These are phyloP conservation scores for Ditylenchus dipsaci DNA, from an alignment of 1,140 invertebrate species.

Conservation along the genomic window DNA sequence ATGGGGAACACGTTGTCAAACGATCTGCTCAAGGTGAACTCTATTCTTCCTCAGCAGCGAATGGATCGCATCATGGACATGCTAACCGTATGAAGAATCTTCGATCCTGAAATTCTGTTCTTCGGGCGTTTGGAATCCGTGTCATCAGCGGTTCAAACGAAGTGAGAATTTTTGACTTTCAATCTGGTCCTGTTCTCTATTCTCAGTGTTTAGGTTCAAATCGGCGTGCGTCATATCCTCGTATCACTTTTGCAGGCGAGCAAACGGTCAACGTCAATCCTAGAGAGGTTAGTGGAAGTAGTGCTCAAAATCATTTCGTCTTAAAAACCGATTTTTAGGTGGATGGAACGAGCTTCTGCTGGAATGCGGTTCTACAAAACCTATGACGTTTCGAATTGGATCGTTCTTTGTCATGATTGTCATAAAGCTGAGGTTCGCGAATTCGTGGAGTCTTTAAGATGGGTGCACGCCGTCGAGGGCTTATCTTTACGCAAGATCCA, in stretches of 20 bases:
- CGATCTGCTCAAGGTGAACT: slow-evolving; percentile 17
- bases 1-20: slow-evolving; percentile 22
- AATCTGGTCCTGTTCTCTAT: background rate
- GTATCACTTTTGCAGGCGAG: slow-evolving; percentile 29
- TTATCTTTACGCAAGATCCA: slow-evolving; percentile 13
- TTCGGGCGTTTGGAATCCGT: slow-evolving; percentile 23
- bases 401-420: slow-evolving; percentile 21
- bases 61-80: slow-evolving; percentile 34
- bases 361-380: slow-evolving; percentile 14
- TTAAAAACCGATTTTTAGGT: slow-evolving; percentile 21
- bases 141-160: slow-evolving; percentile 16
- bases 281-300: slow-evolving; percentile 17
- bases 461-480: slow-evolving; percentile 13
- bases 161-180: background rate
- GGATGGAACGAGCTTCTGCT: slow-evolving; percentile 11
- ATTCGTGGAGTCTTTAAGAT: slow-evolving; percentile 14
- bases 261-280: slow-evolving; percentile 30
- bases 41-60: slow-evolving; percentile 24
- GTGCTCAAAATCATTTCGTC: no score
- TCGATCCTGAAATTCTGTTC: slow-evolving; percentile 13
- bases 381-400: slow-evolving; percentile 22
- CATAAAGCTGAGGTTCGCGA: slow-evolving; percentile 3
- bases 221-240: slow-evolving; percentile 22
- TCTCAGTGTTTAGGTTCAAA: background rate
- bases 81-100: slow-evolving; percentile 24